A percentile compares a stretch with the other conserved stretches of the same genome.
phyloP scores from a whole-genome alignment of 2,113 vertebrate species.

The Cebidichthys violaceus region DNA sequence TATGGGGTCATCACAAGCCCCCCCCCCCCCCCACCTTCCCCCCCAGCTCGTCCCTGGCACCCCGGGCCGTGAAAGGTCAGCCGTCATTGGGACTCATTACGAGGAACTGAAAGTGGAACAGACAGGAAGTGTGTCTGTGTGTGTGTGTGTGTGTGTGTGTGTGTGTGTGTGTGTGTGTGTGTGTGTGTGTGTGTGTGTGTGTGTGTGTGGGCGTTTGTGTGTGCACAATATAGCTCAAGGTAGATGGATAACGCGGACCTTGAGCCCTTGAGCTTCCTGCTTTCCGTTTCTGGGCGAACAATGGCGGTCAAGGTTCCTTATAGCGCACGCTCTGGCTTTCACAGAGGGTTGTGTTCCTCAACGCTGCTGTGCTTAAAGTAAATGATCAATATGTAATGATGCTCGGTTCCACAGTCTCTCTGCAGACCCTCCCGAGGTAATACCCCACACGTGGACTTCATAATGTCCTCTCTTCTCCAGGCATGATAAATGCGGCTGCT shows the following conservation, averaged over 20 bases:
- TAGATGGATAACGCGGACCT: conserved; percentile 39
- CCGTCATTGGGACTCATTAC: conserved; percentile 80
- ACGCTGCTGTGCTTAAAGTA: conserved; percentile 17
- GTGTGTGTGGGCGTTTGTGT: background rate
- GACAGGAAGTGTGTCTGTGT: conserved; percentile 55
- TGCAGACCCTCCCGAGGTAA: background rate
- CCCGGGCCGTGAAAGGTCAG: conserved; percentile 79
- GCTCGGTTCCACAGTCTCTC: conserved; percentile 15
- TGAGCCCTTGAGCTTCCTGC: conserved; percentile 40
- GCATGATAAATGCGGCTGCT: conserved; percentile 49
- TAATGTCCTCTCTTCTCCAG: conserved; percentile 40
- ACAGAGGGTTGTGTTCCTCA: conserved; percentile 4
- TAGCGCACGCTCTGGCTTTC: background rate
- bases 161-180: background rate
- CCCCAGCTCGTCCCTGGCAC: conserved; percentile 38
- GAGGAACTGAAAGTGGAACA: conserved; percentile 59
- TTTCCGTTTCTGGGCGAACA: conserved; percentile 28
- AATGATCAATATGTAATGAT: conserved; percentile 54
- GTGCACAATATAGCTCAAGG: conserved; percentile 17
- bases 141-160: conserved; percentile 18
- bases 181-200: background rate
- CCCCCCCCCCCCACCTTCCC: conserved; percentile 15
- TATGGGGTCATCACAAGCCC: conserved; percentile 56
- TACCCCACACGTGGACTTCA: background rate
- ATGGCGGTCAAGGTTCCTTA: conserved; percentile 33